A percentile compares a stretch with the other conserved stretches of the same genome.
Conservation (phyloP, 2,888 invertebrate species). For the Drepanosiphum platanoidis region DNA sequence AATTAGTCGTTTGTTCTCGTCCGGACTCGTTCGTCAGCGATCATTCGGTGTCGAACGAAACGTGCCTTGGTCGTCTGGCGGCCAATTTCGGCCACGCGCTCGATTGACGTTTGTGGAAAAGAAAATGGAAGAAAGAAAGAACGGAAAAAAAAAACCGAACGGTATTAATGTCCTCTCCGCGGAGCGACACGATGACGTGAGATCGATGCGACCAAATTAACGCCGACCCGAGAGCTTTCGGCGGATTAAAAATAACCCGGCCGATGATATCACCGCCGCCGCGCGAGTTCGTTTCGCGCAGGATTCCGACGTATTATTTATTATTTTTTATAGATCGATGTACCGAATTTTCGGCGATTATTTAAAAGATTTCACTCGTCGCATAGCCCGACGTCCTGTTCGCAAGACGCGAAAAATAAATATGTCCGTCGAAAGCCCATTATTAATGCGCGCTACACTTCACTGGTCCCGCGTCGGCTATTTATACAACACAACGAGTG, state of each 20-base stretch:
- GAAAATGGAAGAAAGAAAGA: background rate
- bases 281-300: background rate
- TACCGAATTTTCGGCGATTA: background rate
- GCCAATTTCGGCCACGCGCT: background rate
- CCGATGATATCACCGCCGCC: background rate
- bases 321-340: background rate
- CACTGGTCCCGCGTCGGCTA: too few species aligned
- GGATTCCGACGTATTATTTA: background rate
- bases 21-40: background rate
- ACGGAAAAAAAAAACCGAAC: background rate
- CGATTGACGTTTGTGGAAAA: background rate
- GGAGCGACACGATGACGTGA: too few species aligned
- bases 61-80: background rate
- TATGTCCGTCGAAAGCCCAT: background rate
- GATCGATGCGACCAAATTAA: background rate
- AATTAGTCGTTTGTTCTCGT: too few species aligned
- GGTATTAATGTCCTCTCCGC: background rate
- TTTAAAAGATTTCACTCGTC: background rate
- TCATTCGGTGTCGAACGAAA: background rate
- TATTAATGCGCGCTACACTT: background rate
- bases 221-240: background rate
- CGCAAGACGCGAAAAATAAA: background rate
- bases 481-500: background rate
- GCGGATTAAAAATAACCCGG: slow-evolving; percentile 28
- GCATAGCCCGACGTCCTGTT: background rate